Evolutionary conservation across 2,113 vertebrate genomes (phyloP), one percentile per base, ranked within the genome.

Genomic region (Alaudala cheleensis): DNA sequence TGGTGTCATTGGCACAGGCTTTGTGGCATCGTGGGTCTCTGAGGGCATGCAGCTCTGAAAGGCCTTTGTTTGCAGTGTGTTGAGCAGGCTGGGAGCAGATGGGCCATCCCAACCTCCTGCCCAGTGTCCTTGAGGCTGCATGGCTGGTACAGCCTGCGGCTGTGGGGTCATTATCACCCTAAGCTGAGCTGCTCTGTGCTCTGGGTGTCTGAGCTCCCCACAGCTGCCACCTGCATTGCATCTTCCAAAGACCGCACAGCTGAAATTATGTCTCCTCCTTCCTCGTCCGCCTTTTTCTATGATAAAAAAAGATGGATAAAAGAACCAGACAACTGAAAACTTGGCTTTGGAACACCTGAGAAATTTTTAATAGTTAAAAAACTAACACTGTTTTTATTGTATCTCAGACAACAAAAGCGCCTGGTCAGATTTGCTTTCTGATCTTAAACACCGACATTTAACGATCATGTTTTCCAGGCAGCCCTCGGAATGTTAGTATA

Each of bases 1-100:
- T 0, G 2, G 34, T 2, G 3, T 25, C 0, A 0, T 16, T 1
- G 4, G 56, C 34, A 39, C 29, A 47, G 29, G 42, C 34, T 80
- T 77, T 24, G 31, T 0, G 0, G 58, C 28, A 7, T 22, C 2
- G 3, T 29, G 57, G 22, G 13, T n/a, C 28, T 14, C 22, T 65
- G 25, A 37, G n/a, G 60, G 24, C 25, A 39, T 39, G 47, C 51
- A 50, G 26, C 9, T 80, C 31, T 8, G 1, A 54, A 74, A 82
- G 17, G 26, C 44, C 47, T 51, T 37, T 47, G 14, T 65, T 78
- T 83, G 26, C 17, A 13, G 56, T 23, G 18, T 53, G 14, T 31
- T 49, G 71, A 80, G 86, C 58, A 77, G 56, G 29, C 16, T 1
- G 4, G 50, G 67, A 86, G 53, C 49, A 51, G 33, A 33, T 15